These are phyloP conservation scores for Gymnothorax reevesii DNA, from an alignment of 2,797 vertebrate genomes.

Conservation along the genomic window DNA sequence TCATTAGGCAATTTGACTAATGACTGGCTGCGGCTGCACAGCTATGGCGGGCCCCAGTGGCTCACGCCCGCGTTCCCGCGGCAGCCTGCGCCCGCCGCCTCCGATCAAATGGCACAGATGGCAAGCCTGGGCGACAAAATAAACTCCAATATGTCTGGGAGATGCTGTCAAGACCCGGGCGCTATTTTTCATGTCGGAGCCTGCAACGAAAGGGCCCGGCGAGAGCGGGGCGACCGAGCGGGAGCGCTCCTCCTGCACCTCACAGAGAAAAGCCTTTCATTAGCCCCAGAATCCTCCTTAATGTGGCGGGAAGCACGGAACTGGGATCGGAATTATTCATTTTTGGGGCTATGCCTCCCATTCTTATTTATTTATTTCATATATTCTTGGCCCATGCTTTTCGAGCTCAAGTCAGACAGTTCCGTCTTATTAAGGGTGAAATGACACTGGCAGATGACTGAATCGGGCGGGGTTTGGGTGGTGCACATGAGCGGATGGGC, in stretches of 20 bases:
- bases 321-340: not conserved
- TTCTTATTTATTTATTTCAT: not conserved
- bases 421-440: not conserved
- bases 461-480: not conserved
- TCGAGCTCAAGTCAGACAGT: not conserved
- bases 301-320: not conserved
- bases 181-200: slow-evolving; percentile 69
- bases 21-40: slow-evolving; percentile 69
- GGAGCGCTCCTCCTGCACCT: slow-evolving; percentile 50
- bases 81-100: slow-evolving; percentile 67
- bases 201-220: slow-evolving; percentile 49
- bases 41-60: slow-evolving; percentile 68
- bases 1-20: slow-evolving; percentile 78
- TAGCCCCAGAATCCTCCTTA: slow-evolving; percentile 6
- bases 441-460: not conserved
- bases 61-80: slow-evolving; percentile 60
- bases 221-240: slow-evolving; percentile 57
- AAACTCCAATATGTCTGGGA: slow-evolving; percentile 79
- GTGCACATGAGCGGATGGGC: too few species aligned
- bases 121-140: slow-evolving; percentile 72
- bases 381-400: not conserved
- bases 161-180: slow-evolving; percentile 66
- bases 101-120: slow-evolving; percentile 80
- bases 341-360: not conserved
- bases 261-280: not conserved